Evolutionary conservation across 1,140 invertebrate species (phyloP).

Genomic region (Leptopilina boulardi): DNA sequence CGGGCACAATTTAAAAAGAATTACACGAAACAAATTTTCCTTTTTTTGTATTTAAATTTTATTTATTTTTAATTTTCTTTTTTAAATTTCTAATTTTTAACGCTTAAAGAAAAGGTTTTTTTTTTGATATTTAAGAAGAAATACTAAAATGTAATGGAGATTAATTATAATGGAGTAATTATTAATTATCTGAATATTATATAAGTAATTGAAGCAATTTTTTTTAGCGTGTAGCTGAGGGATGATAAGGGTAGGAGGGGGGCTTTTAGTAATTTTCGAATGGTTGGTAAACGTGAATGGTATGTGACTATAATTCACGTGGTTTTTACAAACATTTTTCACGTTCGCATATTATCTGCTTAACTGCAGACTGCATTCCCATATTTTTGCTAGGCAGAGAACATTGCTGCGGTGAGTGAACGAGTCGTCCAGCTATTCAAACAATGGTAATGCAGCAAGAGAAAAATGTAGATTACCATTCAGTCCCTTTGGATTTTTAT

Average conservation of each 20-base stretch:
- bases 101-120: too few relatives aligned
- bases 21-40: neutral
- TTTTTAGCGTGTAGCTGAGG: too few relatives aligned
- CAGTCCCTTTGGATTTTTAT: neutral
- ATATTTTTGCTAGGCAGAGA: neutral
- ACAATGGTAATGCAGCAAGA: slow-evolving; percentile 16
- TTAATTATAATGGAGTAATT: too few relatives aligned
- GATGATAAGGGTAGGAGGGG: too few relatives aligned
- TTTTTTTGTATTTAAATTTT: neutral
- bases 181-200: too few relatives aligned
- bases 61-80: neutral
- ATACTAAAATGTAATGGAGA: too few relatives aligned
- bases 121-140: too few relatives aligned
- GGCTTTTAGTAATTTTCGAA: neutral
- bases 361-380: slow-evolving; percentile 1
- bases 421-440: slow-evolving; percentile 9
- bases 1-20: neutral
- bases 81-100: neutral
- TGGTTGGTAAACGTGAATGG: neutral
- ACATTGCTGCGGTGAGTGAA: neutral
- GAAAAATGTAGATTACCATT: slow-evolving; percentile 19
- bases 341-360: slow-evolving; percentile 26
- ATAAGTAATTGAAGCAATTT: too few relatives aligned
- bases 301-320: neutral
- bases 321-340: slow-evolving; percentile 9